A percentile compares a stretch with the other conserved stretches of the same genome.
phyloP scores from a whole-genome alignment of 2,113 vertebrate genomes.

The Paracanthobrama guichenoti region DNA sequence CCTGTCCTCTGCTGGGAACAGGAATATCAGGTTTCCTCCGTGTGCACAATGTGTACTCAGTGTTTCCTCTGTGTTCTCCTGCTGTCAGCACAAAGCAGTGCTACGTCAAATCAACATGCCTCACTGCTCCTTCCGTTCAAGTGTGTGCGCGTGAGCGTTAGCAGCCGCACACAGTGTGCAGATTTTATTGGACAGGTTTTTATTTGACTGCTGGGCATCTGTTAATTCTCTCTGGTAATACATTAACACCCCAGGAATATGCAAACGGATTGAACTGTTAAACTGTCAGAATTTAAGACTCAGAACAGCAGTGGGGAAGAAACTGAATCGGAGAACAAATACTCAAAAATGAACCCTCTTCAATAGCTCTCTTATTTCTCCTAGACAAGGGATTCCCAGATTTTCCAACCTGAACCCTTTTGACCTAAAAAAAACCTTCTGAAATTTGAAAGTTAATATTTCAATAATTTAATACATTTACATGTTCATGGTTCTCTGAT shows the following conservation, averaged over 20 bases:
- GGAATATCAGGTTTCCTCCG: conserved; percentile 79
- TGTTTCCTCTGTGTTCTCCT: conserved; percentile 72
- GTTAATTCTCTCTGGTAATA: conserved; percentile 35
- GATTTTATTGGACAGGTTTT: conserved; percentile 32
- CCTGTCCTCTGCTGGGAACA: conserved; percentile 65
- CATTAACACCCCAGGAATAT: conserved; percentile 37
- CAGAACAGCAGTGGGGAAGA: neutral
- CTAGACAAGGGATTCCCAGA: neutral
- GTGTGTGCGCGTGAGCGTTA: conserved; percentile 8
- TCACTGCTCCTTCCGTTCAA: conserved; percentile 34
- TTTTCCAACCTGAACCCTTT: neutral
- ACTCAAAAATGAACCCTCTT: neutral
- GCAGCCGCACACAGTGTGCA: conserved; percentile 27
- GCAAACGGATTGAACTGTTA: conserved; percentile 16
- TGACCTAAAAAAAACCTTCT: neutral
- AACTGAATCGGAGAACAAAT: neutral
- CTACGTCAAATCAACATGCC: conserved; percentile 59
- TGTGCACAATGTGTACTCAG: conserved; percentile 75
- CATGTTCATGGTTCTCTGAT: neutral
- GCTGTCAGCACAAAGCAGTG: conserved; percentile 67
- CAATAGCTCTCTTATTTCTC: neutral
- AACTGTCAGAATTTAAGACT: conserved; percentile 13
- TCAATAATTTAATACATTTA: neutral
- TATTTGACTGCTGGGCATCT: conserved; percentile 32
- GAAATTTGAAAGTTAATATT: neutral